Evolutionary conservation across 1,140 invertebrate species (phyloP).

Genomic region (Eciton burchellii): DNA sequence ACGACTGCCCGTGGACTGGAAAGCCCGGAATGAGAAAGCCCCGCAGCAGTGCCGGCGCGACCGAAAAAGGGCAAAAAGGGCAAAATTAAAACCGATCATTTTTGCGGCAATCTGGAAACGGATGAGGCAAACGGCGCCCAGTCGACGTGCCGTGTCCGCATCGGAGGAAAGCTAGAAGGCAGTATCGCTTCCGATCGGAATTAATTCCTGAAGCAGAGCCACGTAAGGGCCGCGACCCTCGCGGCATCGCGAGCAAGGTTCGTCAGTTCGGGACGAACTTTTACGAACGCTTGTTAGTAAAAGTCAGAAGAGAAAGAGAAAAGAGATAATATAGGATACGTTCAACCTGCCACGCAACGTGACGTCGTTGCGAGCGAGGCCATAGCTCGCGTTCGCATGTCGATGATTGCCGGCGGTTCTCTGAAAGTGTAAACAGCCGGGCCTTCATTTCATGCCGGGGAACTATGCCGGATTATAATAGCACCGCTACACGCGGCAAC

Average conservation of each 20-base stretch:
- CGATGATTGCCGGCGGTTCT: slow-evolving; percentile 54
- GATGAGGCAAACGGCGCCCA: not conserved
- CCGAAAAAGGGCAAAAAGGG: slow-evolving; percentile 46
- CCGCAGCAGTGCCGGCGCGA: slow-evolving; percentile 8
- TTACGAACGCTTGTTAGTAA: slow-evolving; percentile 15
- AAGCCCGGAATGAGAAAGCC: slow-evolving; percentile 62
- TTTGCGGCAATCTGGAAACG: slow-evolving; percentile 45
- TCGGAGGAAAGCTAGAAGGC: not conserved
- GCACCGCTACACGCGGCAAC: not conserved
- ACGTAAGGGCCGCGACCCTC: not conserved
- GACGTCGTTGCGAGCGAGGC: not conserved
- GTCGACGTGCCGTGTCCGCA: not conserved
- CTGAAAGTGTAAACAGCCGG: slow-evolving; percentile 58
- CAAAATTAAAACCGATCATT: slow-evolving; percentile 71
- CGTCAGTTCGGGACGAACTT: not conserved
- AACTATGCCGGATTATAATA: slow-evolving; percentile 44
- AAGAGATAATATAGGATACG: too few species aligned
- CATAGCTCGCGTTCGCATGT: slow-evolving; percentile 44
- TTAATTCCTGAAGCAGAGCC: too few species aligned
- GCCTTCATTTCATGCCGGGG: slow-evolving; percentile 42
- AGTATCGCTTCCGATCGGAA: too few species aligned
- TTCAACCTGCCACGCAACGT: not conserved
- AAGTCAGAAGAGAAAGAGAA: too few species aligned
- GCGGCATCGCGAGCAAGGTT: not conserved
- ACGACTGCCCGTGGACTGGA: slow-evolving; percentile 66